phyloP scores from a whole-genome alignment of 1,140 invertebrate genomes.

The Drosophila suzukii region DNA sequence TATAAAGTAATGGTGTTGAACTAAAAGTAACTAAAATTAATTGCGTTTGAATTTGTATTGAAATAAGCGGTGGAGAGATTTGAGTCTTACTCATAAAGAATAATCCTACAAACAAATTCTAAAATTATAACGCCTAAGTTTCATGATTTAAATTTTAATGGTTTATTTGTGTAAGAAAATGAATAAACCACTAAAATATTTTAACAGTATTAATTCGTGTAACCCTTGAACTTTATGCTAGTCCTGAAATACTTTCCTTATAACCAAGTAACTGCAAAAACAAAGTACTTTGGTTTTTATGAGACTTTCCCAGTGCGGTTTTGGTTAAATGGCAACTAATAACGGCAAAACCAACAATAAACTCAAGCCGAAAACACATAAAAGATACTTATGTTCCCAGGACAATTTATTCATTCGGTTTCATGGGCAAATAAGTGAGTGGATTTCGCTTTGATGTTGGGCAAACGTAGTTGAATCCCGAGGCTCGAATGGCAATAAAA shows the following conservation, averaged over 20 bases:
- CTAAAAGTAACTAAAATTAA: not conserved
- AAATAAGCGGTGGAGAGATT: not conserved
- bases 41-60: not conserved
- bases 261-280: not conserved
- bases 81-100: no score
- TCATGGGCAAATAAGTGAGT: constrained; percentile 46
- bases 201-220: not conserved
- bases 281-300: not conserved
- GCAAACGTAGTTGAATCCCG: constrained; percentile 16
- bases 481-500: constrained; percentile 57
- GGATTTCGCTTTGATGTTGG: constrained; percentile 17
- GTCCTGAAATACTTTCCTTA: not conserved
- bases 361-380: constrained; percentile 3
- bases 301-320: not conserved
- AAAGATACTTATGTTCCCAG: constrained; percentile 4
- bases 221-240: not conserved
- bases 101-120: no score
- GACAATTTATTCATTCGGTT: constrained; percentile 39
- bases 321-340: not conserved
- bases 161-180: no score
- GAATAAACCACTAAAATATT: not conserved
- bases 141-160: no score
- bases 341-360: constrained; percentile 3
- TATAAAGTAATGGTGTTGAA: not conserved
- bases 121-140: no score